Evolutionary conservation across 2,113 vertebrate species (phyloP).

Genomic region (Clarias batrachus): DNA sequence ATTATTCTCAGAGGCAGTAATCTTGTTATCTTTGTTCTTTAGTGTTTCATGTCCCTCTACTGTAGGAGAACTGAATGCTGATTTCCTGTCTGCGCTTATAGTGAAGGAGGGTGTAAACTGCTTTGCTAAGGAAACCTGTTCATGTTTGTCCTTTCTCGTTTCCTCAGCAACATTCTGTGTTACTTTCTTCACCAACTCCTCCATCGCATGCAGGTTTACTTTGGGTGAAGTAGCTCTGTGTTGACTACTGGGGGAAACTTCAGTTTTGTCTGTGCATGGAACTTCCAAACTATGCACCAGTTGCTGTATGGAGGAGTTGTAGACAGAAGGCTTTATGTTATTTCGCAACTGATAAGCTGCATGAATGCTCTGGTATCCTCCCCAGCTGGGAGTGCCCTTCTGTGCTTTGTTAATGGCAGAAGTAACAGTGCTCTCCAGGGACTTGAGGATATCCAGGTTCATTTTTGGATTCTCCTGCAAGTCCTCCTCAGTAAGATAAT

Average conservation of each 20-base stretch:
- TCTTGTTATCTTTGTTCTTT: slow-evolving; percentile 49
- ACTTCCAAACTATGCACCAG: slow-evolving; percentile 79
- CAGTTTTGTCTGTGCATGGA: slow-evolving; percentile 80
- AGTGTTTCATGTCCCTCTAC: slow-evolving; percentile 62
- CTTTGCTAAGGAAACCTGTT: slow-evolving; percentile 78
- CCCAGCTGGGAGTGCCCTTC: slow-evolving; percentile 95
- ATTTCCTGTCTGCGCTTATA: slow-evolving; percentile 81
- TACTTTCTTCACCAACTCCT: slow-evolving; percentile 92
- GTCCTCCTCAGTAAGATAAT: slow-evolving; percentile 95
- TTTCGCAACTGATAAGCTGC: slow-evolving; percentile 98
- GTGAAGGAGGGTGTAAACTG: slow-evolving; percentile 78
- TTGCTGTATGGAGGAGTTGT: slow-evolving; percentile 79
- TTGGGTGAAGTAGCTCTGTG: slow-evolving; percentile 87
- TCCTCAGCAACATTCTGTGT: slow-evolving; percentile 91
- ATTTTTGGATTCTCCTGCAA: slow-evolving; percentile 95
- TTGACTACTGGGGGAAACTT: slow-evolving; percentile 80
- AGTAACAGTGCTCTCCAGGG: slow-evolving; percentile 94
- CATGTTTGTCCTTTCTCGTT: slow-evolving; percentile 81
- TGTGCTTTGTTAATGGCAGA: slow-evolving; percentile 98
- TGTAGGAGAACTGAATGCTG: slow-evolving; percentile 37
- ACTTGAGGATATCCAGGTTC: slow-evolving; percentile 94
- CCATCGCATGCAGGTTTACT: slow-evolving; percentile 91
- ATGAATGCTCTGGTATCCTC: slow-evolving; percentile 96
- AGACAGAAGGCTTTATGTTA: slow-evolving; percentile 85
- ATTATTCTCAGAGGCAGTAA: slow-evolving; percentile 53